Evolutionary conservation across 2,113 vertebrate species (phyloP).

Genomic region (Chunga burmeisteri): DNA sequence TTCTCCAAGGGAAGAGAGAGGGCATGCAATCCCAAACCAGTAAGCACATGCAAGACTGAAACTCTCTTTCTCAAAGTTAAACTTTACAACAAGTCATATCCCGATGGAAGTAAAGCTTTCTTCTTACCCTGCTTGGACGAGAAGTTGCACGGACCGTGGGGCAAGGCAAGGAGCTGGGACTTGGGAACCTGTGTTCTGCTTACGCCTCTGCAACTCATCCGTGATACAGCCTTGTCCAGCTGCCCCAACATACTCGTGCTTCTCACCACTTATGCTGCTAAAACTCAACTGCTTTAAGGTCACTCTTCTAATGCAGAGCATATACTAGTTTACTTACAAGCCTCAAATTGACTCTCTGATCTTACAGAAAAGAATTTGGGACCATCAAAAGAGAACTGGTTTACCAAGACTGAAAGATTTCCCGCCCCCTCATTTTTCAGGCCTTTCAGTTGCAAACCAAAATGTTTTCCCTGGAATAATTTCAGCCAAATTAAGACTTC

Average conservation of each 20-base stretch:
- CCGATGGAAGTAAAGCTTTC: background rate
- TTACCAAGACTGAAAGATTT: background rate
- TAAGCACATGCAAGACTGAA: background rate
- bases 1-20: background rate
- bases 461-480: background rate
- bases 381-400: background rate
- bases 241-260: background rate
- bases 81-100: background rate
- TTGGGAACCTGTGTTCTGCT: background rate
- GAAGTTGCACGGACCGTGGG: background rate
- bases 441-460: background rate
- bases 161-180: background rate
- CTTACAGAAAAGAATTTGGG: background rate
- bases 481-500: background rate
- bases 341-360: background rate
- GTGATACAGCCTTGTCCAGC: rapidly evolving
- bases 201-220: background rate
- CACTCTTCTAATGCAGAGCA: background rate
- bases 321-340: background rate
- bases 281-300: background rate
- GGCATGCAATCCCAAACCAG: background rate
- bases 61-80: background rate
- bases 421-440: background rate
- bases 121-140: background rate
- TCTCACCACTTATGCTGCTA: background rate